A percentile compares a stretch with the other conserved stretches of the same genome.
phyloP scores from a whole-genome alignment of 2,888 invertebrate species.

The Orchesella flavescens region DNA sequence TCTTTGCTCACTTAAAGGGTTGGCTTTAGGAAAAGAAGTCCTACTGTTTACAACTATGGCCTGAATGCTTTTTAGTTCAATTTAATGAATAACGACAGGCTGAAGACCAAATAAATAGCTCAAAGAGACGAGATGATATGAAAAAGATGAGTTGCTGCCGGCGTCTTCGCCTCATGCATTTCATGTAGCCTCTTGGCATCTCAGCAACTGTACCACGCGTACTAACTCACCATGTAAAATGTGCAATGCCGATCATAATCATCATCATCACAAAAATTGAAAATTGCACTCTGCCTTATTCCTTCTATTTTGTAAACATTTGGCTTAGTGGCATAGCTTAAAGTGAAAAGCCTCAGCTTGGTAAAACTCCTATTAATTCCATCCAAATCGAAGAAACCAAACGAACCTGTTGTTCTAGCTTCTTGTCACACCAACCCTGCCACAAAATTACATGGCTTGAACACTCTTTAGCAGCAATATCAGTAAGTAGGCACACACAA shows the following conservation, averaged over 20 bases:
- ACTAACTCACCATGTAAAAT: neutral
- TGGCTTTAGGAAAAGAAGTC: neutral
- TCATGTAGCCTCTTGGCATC: conserved; percentile 18
- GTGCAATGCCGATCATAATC: conserved; percentile 19
- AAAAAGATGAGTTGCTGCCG: conserved; percentile 17
- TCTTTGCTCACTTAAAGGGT: no score
- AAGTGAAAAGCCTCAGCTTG: neutral
- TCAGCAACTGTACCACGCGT: conserved; percentile 42
- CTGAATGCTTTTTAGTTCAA: neutral
- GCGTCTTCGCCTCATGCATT: conserved; percentile 4
- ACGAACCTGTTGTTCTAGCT: conserved; percentile 43
- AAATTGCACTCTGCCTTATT: no score
- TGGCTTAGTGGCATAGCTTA: no score
- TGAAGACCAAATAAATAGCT: neutral
- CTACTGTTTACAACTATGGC: conserved; percentile 18
- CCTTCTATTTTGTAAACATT: no score
- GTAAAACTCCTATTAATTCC: conserved; percentile 44
- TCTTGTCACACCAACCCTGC: conserved; percentile 30
- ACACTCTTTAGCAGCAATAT: neutral
- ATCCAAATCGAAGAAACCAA: conserved; percentile 26
- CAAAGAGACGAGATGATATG: neutral
- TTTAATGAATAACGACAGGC: conserved; percentile 28
- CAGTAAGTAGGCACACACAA: neutral
- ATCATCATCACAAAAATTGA: no score
- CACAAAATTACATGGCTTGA: conserved; percentile 17